Evolutionary conservation across 1,140 invertebrate species (phyloP).

Genomic region (Megathymus violae): DNA sequence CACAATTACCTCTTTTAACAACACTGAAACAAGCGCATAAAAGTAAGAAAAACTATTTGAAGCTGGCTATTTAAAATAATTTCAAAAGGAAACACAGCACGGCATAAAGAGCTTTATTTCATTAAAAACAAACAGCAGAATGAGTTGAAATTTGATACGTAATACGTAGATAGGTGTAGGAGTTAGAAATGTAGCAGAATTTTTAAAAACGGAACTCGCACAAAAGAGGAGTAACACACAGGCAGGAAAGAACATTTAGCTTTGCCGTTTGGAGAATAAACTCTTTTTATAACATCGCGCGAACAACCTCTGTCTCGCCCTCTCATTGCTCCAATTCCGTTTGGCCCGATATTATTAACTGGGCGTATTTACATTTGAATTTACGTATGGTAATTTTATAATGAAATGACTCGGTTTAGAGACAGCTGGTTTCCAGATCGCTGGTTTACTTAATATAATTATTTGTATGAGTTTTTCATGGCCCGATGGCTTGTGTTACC

Average conservation of each 20-base stretch:
- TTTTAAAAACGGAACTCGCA: slow-evolving; percentile 37
- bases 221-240: slow-evolving; percentile 36
- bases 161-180: slow-evolving; percentile 25
- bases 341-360: slow-evolving; percentile 30
- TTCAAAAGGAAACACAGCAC: slow-evolving; percentile 27
- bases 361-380: slow-evolving; percentile 28
- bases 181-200: slow-evolving; percentile 37
- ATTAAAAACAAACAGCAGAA: slow-evolving; percentile 25
- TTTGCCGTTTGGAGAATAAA: slow-evolving; percentile 47
- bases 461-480: neutral
- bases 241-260: slow-evolving; percentile 45
- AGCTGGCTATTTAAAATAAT: slow-evolving; percentile 29
- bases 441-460: neutral
- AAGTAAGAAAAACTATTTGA: slow-evolving; percentile 19
- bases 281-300: slow-evolving; percentile 40
- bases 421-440: neutral
- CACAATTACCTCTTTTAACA: slow-evolving; percentile 11
- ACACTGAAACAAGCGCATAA: slow-evolving; percentile 25
- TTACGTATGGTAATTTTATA: slow-evolving; percentile 24
- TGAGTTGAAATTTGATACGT: slow-evolving; percentile 17
- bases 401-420: slow-evolving; percentile 14
- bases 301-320: slow-evolving; percentile 39
- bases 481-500: neutral
- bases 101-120: slow-evolving; percentile 26
- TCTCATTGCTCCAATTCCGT: slow-evolving; percentile 37